A percentile compares a stretch with the other conserved stretches of the same genome.
Evolutionary conservation across 1,140 invertebrate species (phyloP).

Genomic region (Hylaeus anthracinus): DNA sequence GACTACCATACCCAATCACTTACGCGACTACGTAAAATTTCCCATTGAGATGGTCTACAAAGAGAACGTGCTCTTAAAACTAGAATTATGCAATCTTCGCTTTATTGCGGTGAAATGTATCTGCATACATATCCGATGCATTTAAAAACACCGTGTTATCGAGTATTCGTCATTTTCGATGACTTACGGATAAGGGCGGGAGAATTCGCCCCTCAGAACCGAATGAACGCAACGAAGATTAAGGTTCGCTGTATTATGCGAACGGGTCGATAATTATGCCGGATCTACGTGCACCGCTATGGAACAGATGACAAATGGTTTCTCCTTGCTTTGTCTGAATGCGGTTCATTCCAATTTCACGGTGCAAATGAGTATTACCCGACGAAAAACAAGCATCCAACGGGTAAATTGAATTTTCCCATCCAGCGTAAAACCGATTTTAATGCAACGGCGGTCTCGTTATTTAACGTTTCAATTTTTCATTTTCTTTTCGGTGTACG

Average conservation of each 20-base stretch:
- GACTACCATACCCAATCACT: not conserved
- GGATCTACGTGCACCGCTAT: not conserved
- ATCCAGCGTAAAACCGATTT: not conserved
- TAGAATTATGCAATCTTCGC: too few species aligned
- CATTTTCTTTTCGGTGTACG: too few species aligned
- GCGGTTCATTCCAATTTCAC: slow-evolving; percentile 1
- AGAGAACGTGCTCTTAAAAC: too few species aligned
- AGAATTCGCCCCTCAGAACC: not conserved
- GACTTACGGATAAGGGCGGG: too few species aligned
- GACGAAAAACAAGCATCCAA: not conserved
- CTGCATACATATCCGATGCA: too few species aligned
- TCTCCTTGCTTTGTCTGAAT: not conserved
- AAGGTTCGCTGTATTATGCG: not conserved
- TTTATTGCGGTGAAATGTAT: too few species aligned
- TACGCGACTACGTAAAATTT: not conserved
- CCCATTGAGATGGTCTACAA: too few species aligned
- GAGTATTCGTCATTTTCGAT: too few species aligned
- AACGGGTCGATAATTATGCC: not conserved
- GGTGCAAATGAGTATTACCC: not conserved
- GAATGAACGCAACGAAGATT: not conserved
- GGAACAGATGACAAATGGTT: not conserved
- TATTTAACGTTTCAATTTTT: not conserved
- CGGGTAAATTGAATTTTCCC: not conserved
- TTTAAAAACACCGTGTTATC: too few species aligned
- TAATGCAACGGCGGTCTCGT: not conserved